phyloP scores from a whole-genome alignment of 2,113 vertebrate genomes.

The Pedionomus torquatus region DNA sequence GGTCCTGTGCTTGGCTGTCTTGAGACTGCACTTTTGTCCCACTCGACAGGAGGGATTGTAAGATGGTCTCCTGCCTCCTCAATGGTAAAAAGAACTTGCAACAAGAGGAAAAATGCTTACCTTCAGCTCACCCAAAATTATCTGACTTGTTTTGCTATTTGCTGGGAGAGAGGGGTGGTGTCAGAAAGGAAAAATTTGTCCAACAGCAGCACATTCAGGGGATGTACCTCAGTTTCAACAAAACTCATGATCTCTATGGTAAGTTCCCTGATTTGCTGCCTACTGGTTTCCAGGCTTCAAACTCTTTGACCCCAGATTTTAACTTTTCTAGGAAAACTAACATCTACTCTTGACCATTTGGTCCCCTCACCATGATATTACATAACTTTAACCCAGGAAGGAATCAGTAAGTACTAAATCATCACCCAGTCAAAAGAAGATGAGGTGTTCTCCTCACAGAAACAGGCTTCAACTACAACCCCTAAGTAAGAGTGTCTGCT shows the following conservation, averaged over 20 bases:
- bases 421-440: not conserved
- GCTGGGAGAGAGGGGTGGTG: rapidly evolving
- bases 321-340: not conserved
- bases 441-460: not conserved
- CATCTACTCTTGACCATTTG: not conserved
- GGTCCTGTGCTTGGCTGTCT: not conserved
- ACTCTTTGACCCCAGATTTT: not conserved
- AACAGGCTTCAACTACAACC: not conserved
- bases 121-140: not conserved
- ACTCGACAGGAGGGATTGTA: not conserved
- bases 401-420: not conserved
- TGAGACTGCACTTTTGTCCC: not conserved
- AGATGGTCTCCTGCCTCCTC: not conserved
- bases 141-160: not conserved
- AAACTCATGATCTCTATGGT: not conserved
- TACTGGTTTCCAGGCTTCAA: not conserved
- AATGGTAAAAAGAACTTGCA: not conserved
- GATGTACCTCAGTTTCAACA: not conserved
- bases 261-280: not conserved
- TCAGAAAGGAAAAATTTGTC: not conserved
- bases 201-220: not conserved
- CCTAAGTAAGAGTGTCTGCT: not conserved
- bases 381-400: not conserved
- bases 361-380: not conserved
- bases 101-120: not conserved